Evolutionary conservation across 1,140 invertebrate species (phyloP), one percentile per base, ranked within the genome.

Genomic region (Papilio xuthus): DNA sequence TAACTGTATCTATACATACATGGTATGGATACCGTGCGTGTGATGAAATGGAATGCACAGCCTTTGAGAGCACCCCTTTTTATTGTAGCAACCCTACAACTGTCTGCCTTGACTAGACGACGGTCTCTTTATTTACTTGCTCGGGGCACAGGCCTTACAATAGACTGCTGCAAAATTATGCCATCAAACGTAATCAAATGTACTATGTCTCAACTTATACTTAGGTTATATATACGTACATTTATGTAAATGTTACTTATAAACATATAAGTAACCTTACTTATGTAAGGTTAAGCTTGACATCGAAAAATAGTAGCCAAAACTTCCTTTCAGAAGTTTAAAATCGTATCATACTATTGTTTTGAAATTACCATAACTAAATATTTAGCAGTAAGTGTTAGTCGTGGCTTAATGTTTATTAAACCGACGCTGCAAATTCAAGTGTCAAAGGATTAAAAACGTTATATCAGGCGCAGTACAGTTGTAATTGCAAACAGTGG

Each of bases 1-100:
- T 60, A 26, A 28, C 9, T 26, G 1, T 60, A 60, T 53, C 18
- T n/a, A 91, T 94, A 94, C 87, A 15, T 70, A 26, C 15, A 23
- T 42, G 32, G 32, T 41, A 41, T 23, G 56, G 71, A 12, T 73
- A 28, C 47, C 23, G 47, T 53, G 69, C 50, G 37, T 32, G 12
- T 69, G 32, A 73, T 42, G 26, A 79, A 79, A 23, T 41, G 60
- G 60, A 67, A 67, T 67, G 60, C 60, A 67, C 47, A 47, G 26
- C 69, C 32, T 20, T 78, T 32, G 37, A 78, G 56, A 47, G 42
- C 53, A 78, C 77, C 77, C 77, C 26, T 67, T 67, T 67, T 67
- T 56, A 56, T 63, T 63, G 23, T 63, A 63, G 60, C 12, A 63
- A 15, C 12, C 23, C 23, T 32, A 67, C 26, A 53, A n/a, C 26